Evolutionary conservation across 2,888 invertebrate species (phyloP).

Genomic region (Ornithoptera priamus): DNA sequence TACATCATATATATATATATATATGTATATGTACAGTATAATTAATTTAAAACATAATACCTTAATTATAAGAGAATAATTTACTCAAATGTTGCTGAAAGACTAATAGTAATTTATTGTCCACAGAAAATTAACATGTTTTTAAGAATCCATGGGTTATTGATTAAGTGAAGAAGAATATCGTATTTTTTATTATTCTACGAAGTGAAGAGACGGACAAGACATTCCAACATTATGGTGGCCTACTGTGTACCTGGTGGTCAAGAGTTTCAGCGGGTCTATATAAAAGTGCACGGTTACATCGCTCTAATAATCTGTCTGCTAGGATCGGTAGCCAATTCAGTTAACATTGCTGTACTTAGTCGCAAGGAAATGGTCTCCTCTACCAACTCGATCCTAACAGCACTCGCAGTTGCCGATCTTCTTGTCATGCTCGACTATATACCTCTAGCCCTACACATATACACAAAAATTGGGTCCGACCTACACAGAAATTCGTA

Average conservation of each 20-base stretch:
- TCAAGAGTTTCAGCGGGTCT: constrained; percentile 80
- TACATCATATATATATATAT: no score
- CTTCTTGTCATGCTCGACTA: constrained; percentile 96
- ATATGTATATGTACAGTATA: no score
- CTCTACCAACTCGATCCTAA: constrained; percentile 95
- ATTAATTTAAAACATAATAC: no score
- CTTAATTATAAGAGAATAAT: no score
- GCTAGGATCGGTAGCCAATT: constrained; percentile 93
- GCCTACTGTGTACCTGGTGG: constrained; percentile 79
- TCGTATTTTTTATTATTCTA: constrained; percentile 8
- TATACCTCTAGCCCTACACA: constrained; percentile 92
- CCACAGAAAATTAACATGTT: constrained; percentile 16
- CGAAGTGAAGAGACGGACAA: no score
- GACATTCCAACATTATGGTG: constrained; percentile 35
- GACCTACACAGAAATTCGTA: constrained; percentile 78
- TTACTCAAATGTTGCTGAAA: no score
- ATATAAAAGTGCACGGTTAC: constrained; percentile 89
- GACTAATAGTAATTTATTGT: neutral
- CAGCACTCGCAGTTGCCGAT: constrained; percentile 94
- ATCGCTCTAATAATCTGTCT: constrained; percentile 91
- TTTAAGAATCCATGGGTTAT: neutral
- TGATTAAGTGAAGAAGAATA: neutral
- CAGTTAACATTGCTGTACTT: constrained; percentile 93
- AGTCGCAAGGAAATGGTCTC: constrained; percentile 94
- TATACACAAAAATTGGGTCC: constrained; percentile 82